Conservation (phyloP, 2,888 invertebrate genomes). For the Netelia virgata region DNA sequence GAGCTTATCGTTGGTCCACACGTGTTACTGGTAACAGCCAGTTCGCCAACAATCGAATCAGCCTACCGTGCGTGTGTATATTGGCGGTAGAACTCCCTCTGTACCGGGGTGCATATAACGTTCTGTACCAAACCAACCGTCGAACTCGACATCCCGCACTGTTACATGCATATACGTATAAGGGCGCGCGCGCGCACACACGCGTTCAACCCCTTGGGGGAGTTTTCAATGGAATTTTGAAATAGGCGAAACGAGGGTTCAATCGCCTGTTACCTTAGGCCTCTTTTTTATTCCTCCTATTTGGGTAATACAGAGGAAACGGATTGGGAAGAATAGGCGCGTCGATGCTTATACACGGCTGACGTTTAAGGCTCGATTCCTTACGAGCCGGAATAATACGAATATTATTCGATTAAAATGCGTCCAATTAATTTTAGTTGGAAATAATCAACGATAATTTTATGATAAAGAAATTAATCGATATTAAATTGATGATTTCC, state of each 20-base stretch:
- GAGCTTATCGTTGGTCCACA: slow-evolving; percentile 80
- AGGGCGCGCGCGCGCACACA: too few relatives aligned
- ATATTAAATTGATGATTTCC: too few relatives aligned
- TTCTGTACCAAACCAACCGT: slow-evolving; percentile 42
- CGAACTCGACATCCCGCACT: slow-evolving; percentile 29
- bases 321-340: neutral
- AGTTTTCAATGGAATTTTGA: slow-evolving; percentile 19
- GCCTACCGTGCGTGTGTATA: slow-evolving; percentile 30
- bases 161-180: neutral
- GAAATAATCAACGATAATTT: too few relatives aligned
- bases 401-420: too few relatives aligned
- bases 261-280: slow-evolving; percentile 16
- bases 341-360: too few relatives aligned
- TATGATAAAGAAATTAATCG: too few relatives aligned
- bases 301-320: neutral
- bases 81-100: slow-evolving; percentile 66
- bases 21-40: slow-evolving; percentile 72
- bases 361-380: too few relatives aligned
- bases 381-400: too few relatives aligned
- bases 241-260: slow-evolving; percentile 14
- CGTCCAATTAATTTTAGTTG: too few relatives aligned
- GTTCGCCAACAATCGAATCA: slow-evolving; percentile 64
- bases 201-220: neutral
- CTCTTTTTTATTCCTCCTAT: neutral
- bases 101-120: slow-evolving; percentile 50